These are phyloP conservation scores for Neopelma chrysocephalum DNA, from an alignment of 2,797 vertebrate species.

Conservation along the genomic window DNA sequence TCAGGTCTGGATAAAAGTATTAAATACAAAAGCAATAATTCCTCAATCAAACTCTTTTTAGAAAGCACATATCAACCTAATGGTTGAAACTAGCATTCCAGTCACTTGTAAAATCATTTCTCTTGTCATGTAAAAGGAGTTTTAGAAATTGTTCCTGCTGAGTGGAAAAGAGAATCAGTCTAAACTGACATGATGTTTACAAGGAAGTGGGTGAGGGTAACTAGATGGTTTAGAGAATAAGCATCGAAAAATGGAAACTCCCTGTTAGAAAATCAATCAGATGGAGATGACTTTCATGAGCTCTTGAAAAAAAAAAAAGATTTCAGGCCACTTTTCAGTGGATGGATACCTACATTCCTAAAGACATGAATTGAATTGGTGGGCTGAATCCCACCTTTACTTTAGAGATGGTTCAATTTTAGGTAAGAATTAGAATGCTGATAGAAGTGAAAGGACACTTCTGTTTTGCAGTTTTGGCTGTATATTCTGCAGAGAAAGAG, in stretches of 20 bases:
- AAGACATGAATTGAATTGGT: background rate
- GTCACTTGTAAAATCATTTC: conserved; percentile 23
- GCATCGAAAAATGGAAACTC: background rate
- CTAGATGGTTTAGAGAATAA: background rate
- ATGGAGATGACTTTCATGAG: background rate
- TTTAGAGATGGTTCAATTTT: background rate
- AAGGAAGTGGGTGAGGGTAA: background rate
- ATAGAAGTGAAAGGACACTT: background rate
- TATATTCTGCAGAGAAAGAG: background rate
- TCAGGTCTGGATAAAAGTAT: conserved; percentile 18
- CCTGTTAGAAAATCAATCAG: background rate
- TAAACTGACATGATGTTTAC: background rate
- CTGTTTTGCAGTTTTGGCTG: background rate
- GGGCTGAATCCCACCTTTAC: background rate
- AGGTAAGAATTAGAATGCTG: background rate
- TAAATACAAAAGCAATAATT: conserved; percentile 28
- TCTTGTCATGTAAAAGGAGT: background rate
- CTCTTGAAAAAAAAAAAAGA: background rate
- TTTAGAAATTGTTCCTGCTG: background rate
- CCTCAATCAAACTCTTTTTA: conserved; percentile 12
- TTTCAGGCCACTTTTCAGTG: background rate
- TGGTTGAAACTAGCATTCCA: background rate
- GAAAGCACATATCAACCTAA: background rate
- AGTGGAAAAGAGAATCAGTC: background rate
- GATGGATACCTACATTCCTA: background rate